These are phyloP conservation scores for Kryptolebias marmoratus DNA, from an alignment of 2,113 vertebrate genomes.

Conservation along the genomic window DNA sequence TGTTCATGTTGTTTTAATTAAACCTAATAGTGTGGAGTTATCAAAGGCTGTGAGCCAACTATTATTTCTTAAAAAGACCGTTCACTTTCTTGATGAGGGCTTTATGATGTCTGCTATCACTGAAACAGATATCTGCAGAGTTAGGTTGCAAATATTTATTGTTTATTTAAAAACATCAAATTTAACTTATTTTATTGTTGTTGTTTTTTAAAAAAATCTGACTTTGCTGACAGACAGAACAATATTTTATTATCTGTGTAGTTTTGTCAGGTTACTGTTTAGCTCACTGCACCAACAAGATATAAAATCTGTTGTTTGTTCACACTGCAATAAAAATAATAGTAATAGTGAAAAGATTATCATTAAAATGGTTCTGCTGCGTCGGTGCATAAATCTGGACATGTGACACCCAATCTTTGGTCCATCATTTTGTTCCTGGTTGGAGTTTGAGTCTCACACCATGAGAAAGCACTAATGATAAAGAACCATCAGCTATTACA, in stretches of 20 bases:
- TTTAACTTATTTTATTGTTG: no score
- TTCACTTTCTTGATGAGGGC: background rate
- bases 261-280: slow-evolving; percentile 1
- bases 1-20: background rate
- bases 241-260: no score
- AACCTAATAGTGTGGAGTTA: background rate
- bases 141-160: no score
- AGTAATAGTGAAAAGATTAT: slow-evolving; percentile 55
- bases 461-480: slow-evolving; percentile 47
- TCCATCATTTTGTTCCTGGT: slow-evolving; percentile 53
- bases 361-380: slow-evolving; percentile 41
- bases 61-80: background rate
- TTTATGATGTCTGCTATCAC: background rate
- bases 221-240: no score
- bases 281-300: no score
- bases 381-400: slow-evolving; percentile 46
- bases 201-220: no score
- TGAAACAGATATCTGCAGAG: background rate
- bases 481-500: slow-evolving; percentile 68
- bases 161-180: no score
- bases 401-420: slow-evolving; percentile 42
- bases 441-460: slow-evolving; percentile 19
- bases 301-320: no score
- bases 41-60: background rate
- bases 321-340: no score